Evolutionary conservation across 2,113 vertebrate species (phyloP), one percentile per base, ranked within the genome.

Genomic region (Marmota monax): DNA sequence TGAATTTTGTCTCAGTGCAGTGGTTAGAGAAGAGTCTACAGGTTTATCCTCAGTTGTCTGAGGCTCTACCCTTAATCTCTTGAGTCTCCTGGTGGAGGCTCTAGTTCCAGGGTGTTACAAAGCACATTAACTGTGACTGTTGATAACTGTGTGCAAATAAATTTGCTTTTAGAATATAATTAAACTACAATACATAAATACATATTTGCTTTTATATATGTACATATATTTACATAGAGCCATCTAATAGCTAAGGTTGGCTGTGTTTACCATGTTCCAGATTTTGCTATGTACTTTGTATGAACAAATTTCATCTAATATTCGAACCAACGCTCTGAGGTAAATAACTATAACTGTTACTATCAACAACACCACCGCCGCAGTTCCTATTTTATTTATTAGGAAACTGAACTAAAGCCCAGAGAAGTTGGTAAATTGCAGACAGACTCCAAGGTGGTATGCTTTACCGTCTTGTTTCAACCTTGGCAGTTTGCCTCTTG

Each of bases 401-500:
- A 79, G 87, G 39, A 94, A 73, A 91, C 79, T 67, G 32, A 94
- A 89, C 11, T 0, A 27, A 88, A 70, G 74, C 69, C 16, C 45
- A 48, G 70, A 56, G 89, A 94, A 72, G 39, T 48, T 37, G 70
- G 82, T 34, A 65, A 83, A 67, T 93, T 48, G 37, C 77, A 17
- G 72, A 56, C 70, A 69, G 39, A 37, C 32, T 84, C 45, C 79
- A 20, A 5, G 85, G 61, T 17, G 61, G 86, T 79, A 2, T n/a
- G 79, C 93, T 95, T 93, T 53, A 70, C 92, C 9, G 1, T 79
- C 88, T 58, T 42, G 84, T 77, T 90, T 78, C 88, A 90, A 53
- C 90, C 89, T 92, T 86, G 90, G 96, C 92, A 61, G 27, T 51
- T 3, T 80, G 89, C 93, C 93, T 96, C 88, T n/a, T 17, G 65